Evolutionary conservation across 2,113 vertebrate species (phyloP).

Genomic region (Junco hyemalis): DNA sequence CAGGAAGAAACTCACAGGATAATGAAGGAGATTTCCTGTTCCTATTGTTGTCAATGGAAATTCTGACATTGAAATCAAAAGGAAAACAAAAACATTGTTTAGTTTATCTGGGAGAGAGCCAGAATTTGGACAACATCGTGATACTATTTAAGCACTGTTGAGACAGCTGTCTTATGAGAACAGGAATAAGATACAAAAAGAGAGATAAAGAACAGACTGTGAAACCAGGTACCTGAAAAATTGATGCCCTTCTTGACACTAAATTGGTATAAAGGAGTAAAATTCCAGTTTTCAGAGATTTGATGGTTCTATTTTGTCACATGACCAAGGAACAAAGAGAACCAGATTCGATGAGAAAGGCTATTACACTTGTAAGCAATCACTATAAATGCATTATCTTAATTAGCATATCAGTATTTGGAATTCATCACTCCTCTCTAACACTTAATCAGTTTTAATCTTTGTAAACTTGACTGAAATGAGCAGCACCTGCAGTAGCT

Average conservation of each 20-base stretch:
- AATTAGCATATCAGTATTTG: neutral
- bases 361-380: neutral
- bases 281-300: neutral
- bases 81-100: neutral
- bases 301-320: neutral
- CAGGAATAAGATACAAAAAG: neutral
- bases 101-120: neutral
- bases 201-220: neutral
- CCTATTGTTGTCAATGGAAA: neutral
- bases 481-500: neutral
- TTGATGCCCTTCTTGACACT: neutral
- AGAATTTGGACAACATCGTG: neutral
- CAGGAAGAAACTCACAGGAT: neutral
- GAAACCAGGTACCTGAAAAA: neutral
- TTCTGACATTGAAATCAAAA: neutral
- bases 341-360: neutral
- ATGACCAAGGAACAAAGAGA: neutral
- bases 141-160: neutral
- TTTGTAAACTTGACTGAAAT: neutral
- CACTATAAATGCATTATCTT: neutral
- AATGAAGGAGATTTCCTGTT: neutral
- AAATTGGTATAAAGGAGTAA: neutral
- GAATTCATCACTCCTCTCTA: neutral
- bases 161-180: neutral
- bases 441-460: neutral